Percentiles rank a stretch among this genome's conserved stretches.
These are phyloP conservation scores for Drosophila mulleri DNA, from an alignment of 2,888 invertebrate genomes.

Conservation along the genomic window DNA sequence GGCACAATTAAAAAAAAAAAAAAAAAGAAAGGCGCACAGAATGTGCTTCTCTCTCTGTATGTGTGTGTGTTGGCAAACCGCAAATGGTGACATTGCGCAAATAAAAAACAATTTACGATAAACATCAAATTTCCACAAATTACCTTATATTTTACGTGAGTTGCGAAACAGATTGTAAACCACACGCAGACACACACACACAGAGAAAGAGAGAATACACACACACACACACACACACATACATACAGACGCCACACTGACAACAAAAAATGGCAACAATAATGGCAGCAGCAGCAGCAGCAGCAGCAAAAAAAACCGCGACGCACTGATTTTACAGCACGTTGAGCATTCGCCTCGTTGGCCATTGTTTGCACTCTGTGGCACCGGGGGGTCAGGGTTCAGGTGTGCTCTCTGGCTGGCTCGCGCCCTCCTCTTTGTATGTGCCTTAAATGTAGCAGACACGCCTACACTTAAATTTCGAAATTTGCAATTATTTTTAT, in stretches of 20 bases:
- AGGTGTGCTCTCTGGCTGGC: neutral
- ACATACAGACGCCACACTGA: too few relatives aligned
- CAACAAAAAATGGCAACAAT: conserved; percentile 33
- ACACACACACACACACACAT: conserved; percentile 19
- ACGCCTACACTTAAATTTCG: conserved; percentile 79
- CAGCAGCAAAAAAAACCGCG: conserved; percentile 54
- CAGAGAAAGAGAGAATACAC: neutral
- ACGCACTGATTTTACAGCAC: conserved; percentile 76
- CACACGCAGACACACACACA: conserved; percentile 60
- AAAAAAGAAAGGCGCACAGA: neutral
- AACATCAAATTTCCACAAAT: conserved; percentile 85
- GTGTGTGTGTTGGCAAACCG: conserved; percentile 65
- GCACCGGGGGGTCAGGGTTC: conserved; percentile 9
- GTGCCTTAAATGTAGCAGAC: conserved; percentile 69
- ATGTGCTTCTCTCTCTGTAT: conserved; percentile 11
- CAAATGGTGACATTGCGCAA: conserved; percentile 82
- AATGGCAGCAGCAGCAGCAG: conserved; percentile 11
- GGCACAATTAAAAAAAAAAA: conserved; percentile 57
- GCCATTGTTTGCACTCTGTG: conserved; percentile 65
- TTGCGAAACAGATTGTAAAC: conserved; percentile 82
- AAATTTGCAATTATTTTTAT: conserved; percentile 81
- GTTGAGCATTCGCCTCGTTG: conserved; percentile 71
- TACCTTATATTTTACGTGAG: conserved; percentile 85
- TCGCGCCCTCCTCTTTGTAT: neutral
- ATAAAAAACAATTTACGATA: conserved; percentile 84